Conservation (phyloP, 2,113 vertebrate genomes). For the Grus americana region DNA sequence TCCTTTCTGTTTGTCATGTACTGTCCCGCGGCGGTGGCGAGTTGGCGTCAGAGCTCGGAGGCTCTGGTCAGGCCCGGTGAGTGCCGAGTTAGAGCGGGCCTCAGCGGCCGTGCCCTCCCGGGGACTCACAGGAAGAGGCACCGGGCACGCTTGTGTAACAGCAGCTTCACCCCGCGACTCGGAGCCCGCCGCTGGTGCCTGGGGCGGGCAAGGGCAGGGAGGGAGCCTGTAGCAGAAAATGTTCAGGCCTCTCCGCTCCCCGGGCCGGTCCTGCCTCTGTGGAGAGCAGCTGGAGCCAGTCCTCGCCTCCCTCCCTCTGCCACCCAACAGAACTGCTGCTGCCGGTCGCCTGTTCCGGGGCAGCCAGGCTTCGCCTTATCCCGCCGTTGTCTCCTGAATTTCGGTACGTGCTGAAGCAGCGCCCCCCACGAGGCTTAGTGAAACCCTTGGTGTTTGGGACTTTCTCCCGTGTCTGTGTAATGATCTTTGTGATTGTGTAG, state of each 20-base stretch:
- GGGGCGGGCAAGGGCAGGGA: too few relatives aligned
- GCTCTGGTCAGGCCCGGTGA: background rate
- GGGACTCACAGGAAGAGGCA: background rate
- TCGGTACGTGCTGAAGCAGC: background rate
- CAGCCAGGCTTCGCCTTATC: background rate
- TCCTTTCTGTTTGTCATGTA: background rate
- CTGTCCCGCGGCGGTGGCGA: fast-evolving
- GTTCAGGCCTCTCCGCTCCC: background rate
- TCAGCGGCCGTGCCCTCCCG: fast-evolving
- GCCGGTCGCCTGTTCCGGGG: fast-evolving
- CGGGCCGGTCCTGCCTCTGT: background rate
- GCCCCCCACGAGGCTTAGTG: background rate
- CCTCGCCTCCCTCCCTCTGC: background rate
- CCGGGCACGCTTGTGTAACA: fast-evolving
- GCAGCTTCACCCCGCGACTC: background rate
- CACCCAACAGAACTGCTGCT: background rate
- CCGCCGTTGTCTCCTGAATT: background rate
- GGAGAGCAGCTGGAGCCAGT: background rate
- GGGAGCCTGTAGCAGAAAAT: background rate
- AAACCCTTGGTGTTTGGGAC: background rate
- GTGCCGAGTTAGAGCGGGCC: background rate
- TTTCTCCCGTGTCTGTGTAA: background rate
- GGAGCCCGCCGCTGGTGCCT: background rate
- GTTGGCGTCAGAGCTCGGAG: background rate
- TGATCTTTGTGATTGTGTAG: background rate